A percentile compares a stretch with the other conserved stretches of the same genome.
Evolutionary conservation across 1,140 invertebrate species (phyloP).

Genomic region (Heliconius nattereri): DNA sequence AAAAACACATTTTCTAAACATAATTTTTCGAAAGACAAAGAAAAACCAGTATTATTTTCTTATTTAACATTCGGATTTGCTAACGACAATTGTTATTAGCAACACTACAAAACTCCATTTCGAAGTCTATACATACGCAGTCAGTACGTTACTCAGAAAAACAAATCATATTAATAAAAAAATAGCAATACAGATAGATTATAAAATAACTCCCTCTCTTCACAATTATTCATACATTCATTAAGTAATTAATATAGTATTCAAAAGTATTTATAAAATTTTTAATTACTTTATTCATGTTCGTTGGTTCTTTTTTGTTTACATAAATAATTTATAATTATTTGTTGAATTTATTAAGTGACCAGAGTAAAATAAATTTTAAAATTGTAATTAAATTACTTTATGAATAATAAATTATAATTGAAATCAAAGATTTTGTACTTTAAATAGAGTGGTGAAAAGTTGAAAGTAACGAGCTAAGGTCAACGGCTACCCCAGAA

Average conservation of each 20-base stretch:
- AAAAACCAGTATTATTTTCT: too few species aligned
- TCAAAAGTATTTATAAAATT: neutral
- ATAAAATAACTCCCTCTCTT: neutral
- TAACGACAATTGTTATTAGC: too few species aligned
- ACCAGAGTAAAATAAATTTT: neutral
- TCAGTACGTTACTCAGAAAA: too few species aligned
- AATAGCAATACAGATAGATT: neutral
- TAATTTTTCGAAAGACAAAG: too few species aligned
- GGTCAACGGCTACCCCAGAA: slow-evolving; percentile 41
- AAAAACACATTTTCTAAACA: too few species aligned
- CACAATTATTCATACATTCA: neutral
- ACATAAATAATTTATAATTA: too few species aligned
- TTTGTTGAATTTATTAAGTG: neutral
- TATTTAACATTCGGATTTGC: too few species aligned
- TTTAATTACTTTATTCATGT: neutral
- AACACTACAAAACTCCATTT: too few species aligned
- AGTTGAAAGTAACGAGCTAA: slow-evolving; percentile 18
- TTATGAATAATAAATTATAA: neutral
- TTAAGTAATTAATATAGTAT: neutral
- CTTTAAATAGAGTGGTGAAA: slow-evolving; percentile 3
- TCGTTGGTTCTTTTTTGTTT: neutral
- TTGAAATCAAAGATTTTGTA: neutral
- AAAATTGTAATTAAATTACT: neutral
- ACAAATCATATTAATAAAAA: too few species aligned
- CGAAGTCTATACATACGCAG: too few species aligned